Base-by-base conservation (phyloP, 1,140 invertebrate genomes). In the Melitaea cinxia region DNA sequence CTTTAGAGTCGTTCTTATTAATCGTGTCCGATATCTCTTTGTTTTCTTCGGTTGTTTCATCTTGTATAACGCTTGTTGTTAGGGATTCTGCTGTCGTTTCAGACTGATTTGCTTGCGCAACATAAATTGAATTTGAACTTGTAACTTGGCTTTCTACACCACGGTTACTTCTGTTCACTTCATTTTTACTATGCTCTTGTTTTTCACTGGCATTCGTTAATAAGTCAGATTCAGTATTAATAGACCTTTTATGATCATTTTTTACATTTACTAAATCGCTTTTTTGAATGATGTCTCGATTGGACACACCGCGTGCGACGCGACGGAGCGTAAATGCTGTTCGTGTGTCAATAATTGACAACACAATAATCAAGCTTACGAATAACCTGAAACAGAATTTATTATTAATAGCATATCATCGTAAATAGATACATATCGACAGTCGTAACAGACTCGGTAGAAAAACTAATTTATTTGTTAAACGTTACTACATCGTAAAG, bases 241-340 rank as follows among this genome's bases (percentile, higher is more conserved):
- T 73, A 2, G 59, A 47, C 56, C 57, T 69, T 53, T 65, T 74
- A 19, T 68, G 45, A 35, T 82, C 72, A 47, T 71, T 67, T 69
- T 65, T 81, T 35, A 81, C 57, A 70, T 79, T 71, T 9, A 77
- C 63, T 47, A 70, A 33, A 49, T 76, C 58, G 54, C 37, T 79
- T 80, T 77, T 75, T 45, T 61, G 74, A n/a, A 61, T 56, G 7
- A 84, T 68, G 61, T 82, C 80, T 54, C 63, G 21, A 23, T 42
- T 17, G 12, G 50, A 9, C 10, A 58, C 21, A 12, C 28, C 39
- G 45, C 15, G 21, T 4, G 28, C 47, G 1, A 30, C 24, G 12
- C 56, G 69, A 47, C 37, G 65, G 17, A 69, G 33, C 37, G 70
- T 67, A 39, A 69, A 73, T 24, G 73, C 52, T 15, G 28, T 68